Percentiles rank a stretch among this genome's conserved stretches.
Conservation (phyloP, 2,797 vertebrate genomes). For the Chromobotia macracanthus region DNA sequence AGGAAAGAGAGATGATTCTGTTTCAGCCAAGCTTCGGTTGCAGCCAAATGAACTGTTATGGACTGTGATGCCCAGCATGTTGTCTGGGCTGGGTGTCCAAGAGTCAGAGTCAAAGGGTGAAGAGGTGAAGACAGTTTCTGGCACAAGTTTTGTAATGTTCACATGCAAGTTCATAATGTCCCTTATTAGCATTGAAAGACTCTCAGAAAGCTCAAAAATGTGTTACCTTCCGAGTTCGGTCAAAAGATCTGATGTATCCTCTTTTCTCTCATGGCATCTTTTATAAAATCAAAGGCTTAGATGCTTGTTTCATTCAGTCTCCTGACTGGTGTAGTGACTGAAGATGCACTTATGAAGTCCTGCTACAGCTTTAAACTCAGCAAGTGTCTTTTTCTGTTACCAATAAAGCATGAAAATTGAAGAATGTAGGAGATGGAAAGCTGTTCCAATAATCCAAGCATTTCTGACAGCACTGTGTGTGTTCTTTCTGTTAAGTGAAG, state of each 20-base stretch:
- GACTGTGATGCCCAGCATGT: slow-evolving; percentile 28
- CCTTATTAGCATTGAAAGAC: not conserved
- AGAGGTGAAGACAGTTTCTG: slow-evolving; percentile 30
- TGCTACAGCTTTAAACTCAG: not conserved
- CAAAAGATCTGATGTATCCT: not conserved
- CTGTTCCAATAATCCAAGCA: slow-evolving; percentile 35
- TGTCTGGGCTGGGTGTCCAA: slow-evolving; percentile 15
- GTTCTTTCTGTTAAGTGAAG: slow-evolving; percentile 12
- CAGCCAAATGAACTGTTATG: slow-evolving; percentile 66
- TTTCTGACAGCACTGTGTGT: slow-evolving; percentile 16
- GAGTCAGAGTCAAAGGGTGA: slow-evolving; percentile 21
- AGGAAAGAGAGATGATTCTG: slow-evolving; percentile 50
- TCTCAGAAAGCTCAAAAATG: slow-evolving; percentile 8
- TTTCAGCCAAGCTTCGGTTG: slow-evolving; percentile 67
- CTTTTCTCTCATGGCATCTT: slow-evolving; percentile 35
- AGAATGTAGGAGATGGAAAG: not conserved
- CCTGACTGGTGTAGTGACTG: not conserved
- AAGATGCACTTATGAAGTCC: slow-evolving; percentile 4
- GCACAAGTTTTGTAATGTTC: slow-evolving; percentile 38
- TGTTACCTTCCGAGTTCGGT: slow-evolving; percentile 30
- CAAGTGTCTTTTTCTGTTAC: slow-evolving; percentile 7
- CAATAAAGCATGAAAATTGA: not conserved
- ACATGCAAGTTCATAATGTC: slow-evolving; percentile 48
- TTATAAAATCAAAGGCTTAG: not conserved
- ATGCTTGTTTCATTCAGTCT: slow-evolving; percentile 10